Conservation (phyloP, 1,140 invertebrate species). For the Polyergus mexicanus region DNA sequence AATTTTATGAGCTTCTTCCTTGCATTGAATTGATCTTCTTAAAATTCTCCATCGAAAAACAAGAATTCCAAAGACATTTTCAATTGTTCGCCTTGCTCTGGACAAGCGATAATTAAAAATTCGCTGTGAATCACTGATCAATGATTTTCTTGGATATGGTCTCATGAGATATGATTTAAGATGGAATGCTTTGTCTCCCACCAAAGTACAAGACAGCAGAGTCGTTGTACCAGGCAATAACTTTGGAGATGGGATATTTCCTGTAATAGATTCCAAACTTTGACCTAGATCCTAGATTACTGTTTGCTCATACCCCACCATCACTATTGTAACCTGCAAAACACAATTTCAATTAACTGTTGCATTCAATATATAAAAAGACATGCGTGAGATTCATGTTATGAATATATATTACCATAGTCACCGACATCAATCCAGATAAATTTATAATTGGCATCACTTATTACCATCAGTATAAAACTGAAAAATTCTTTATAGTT, state of each 20-base stretch:
- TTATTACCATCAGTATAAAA: conserved; percentile 45
- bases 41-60: conserved; percentile 17
- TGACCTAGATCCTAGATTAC: not conserved
- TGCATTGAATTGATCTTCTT: not conserved
- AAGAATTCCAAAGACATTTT: conserved; percentile 3
- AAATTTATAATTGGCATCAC: conserved; percentile 54
- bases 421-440: conserved; percentile 38
- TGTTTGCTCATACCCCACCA: not conserved
- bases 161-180: conserved; percentile 23
- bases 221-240: conserved; percentile 3
- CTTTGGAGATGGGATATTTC: not conserved
- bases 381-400: not conserved
- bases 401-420: conserved; percentile 22
- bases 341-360: not conserved
- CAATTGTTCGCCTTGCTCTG: conserved; percentile 16
- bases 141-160: conserved; percentile 6
- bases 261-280: conserved; percentile 4
- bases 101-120: conserved; percentile 39
- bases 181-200: conserved; percentile 15
- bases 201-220: not conserved
- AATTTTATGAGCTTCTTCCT: conserved; percentile 28
- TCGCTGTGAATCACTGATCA: conserved; percentile 22
- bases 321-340: conserved; percentile 16
- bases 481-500: conserved; percentile 58
- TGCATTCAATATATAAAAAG: not conserved